These are phyloP conservation scores for Mustelus asterias DNA, from an alignment of 2,113 vertebrate genomes.

Conservation along the genomic window DNA sequence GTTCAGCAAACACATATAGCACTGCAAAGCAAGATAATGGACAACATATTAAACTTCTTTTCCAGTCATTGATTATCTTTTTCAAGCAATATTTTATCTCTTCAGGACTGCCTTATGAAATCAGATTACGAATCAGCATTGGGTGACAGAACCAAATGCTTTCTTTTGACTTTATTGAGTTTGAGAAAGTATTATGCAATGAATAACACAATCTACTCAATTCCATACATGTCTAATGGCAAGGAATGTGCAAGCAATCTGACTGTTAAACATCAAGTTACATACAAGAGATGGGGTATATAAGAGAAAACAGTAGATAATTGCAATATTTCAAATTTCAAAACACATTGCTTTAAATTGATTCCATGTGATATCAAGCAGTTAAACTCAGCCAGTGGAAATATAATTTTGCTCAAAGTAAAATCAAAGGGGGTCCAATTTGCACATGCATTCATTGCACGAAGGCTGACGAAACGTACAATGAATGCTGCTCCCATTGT, in stretches of 20 bases:
- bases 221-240: background rate
- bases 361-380: background rate
- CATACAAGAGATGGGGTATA: background rate
- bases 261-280: background rate
- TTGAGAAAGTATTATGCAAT: background rate
- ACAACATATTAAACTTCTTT: background rate
- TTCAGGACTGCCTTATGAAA: background rate
- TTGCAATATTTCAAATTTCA: background rate
- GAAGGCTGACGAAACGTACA: background rate
- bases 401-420: conserved; percentile 16
- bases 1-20: background rate
- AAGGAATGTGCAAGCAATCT: background rate
- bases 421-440: background rate
- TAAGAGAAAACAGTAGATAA: background rate
- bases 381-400: background rate
- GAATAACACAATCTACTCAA: background rate
- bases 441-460: background rate
- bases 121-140: background rate
- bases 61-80: background rate
- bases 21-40: background rate
- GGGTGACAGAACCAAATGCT: background rate
- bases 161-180: background rate
- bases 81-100: background rate
- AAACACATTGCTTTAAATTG: background rate
- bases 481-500: background rate